These are phyloP conservation scores for Cuculus canorus DNA, from an alignment of 2,797 vertebrate genomes.

Conservation along the genomic window DNA sequence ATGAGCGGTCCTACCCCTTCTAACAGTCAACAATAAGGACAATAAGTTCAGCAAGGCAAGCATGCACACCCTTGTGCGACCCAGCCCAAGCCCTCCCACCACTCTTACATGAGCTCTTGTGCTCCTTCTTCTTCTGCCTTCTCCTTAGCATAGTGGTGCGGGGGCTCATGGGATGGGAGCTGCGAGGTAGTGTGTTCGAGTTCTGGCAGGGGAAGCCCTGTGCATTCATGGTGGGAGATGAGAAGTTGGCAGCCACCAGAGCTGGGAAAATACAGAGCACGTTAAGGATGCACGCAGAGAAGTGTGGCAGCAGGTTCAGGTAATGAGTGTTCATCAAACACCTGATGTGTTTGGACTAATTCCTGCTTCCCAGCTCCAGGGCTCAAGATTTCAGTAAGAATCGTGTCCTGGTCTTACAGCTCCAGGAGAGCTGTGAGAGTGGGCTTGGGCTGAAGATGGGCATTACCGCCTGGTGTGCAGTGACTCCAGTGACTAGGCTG, in stretches of 20 bases:
- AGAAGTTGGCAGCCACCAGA: constrained; percentile 90
- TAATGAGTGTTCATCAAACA: background rate
- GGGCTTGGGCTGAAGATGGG: background rate
- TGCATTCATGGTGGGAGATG: constrained; percentile 84
- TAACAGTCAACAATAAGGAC: background rate
- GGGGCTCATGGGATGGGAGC: constrained; percentile 91
- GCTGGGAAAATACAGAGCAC: constrained; percentile 73
- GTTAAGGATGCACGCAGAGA: background rate
- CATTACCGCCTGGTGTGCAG: background rate
- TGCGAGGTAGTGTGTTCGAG: constrained; percentile 88
- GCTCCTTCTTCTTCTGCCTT: constrained; percentile 90
- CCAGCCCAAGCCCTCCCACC: background rate
- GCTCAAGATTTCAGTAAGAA: background rate
- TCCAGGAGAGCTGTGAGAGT: background rate
- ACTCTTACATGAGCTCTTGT: constrained; percentile 91
- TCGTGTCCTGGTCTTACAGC: background rate
- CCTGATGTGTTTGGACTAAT: background rate
- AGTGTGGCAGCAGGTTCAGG: background rate
- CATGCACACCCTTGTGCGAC: background rate
- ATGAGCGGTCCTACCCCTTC: rapidly evolving
- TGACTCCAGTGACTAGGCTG: background rate
- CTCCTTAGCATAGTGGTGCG: constrained; percentile 91
- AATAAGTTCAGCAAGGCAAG: background rate
- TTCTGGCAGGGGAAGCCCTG: constrained; percentile 89
- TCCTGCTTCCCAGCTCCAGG: background rate